These are phyloP conservation scores for Muraenolepis orangiensis DNA, from an alignment of 2,797 vertebrate species.

Conservation along the genomic window DNA sequence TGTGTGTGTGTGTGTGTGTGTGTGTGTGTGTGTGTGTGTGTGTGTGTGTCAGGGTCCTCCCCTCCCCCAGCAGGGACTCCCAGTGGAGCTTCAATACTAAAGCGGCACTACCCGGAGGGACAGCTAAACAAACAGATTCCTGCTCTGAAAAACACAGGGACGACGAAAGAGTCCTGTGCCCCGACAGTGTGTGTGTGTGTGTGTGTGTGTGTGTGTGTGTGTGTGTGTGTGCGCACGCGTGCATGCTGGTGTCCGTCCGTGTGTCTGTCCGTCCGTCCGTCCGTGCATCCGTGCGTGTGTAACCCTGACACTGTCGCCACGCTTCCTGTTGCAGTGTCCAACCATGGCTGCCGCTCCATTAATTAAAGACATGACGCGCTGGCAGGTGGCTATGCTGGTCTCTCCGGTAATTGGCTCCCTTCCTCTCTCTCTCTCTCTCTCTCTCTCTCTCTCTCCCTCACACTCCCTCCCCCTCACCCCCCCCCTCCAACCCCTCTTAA, in stretches of 20 bases:
- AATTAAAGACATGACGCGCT: constrained; percentile 92
- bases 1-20: background rate
- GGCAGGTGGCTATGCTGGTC: constrained; percentile 94
- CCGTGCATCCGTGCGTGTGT: constrained; percentile 45
- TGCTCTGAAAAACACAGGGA: constrained; percentile 76
- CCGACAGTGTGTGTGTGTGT: constrained; percentile 15
- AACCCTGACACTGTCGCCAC: constrained; percentile 84
- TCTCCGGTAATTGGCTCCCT: constrained; percentile 95
- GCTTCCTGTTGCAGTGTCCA: constrained; percentile 88
- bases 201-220: background rate
- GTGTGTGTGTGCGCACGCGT: constrained; percentile 1
- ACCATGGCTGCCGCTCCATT: constrained; percentile 89
- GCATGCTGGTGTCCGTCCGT: constrained; percentile 58
- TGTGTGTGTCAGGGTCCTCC: constrained; percentile 30
- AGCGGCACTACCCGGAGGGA: too few relatives aligned
- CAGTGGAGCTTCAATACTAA: constrained; percentile 43
- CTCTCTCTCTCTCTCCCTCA: constrained; percentile 28
- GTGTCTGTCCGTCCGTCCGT: constrained; percentile 51
- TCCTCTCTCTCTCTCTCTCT: constrained; percentile 73
- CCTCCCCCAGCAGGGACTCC: constrained; percentile 57
- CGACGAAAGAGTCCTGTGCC: constrained; percentile 69
- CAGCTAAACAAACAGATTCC: constrained; percentile 87
- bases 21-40: too few relatives aligned
- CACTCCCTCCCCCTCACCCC: constrained; percentile 43
- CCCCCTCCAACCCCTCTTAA: constrained; percentile 51